Base-by-base conservation (phyloP, 2,888 invertebrate species). In the Spilosoma lubricipeda region DNA sequence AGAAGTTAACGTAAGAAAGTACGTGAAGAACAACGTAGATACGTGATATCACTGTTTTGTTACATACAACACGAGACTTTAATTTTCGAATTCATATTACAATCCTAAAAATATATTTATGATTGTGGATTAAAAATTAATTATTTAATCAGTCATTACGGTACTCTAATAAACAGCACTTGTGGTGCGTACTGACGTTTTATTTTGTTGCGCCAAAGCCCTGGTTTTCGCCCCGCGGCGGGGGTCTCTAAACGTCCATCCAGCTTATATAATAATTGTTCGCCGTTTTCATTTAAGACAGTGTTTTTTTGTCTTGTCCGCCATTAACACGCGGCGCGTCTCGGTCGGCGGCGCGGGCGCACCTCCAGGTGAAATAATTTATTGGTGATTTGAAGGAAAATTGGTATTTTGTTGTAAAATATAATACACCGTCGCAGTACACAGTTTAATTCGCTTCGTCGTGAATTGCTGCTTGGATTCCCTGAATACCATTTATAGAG, bases 371-470 rank as follows among this genome's bases (percentile, higher is more conserved):
- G 77, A 89, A 87, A 87, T 90, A 90, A 92, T 92, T 93, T 93
- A 93, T 92, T 84, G 91, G 86, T 88, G 92, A 92, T 92, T 93
- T 93, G 91, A 91, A 91, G 91, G 89, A 91, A 93, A 93, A 92
- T 92, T 91, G 89, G 89, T 90, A 91, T 92, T 92, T 91, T 90
- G 89, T 89, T 88, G 87, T 91, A 89, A 90, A 90, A 90, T 89
- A 89, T 89, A 88, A 88, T 89, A 81, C 85, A 33, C 75, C 74
- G 74, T 78, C 77, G 77, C 77, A 75, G 70, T 81, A 76, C 78
- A 69, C 74, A 76, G 72, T 82, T 86, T 85, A 85, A 85, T 85
- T 85, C 82, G 68, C 75, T 76, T 80, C 83, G 79, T 74, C 80
- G 80, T 72, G 74, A 86, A 85, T 85, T 85, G 82, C 80, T 83